Base-by-base conservation (phyloP, 2,113 vertebrate species). In the Electrona antarctica region DNA sequence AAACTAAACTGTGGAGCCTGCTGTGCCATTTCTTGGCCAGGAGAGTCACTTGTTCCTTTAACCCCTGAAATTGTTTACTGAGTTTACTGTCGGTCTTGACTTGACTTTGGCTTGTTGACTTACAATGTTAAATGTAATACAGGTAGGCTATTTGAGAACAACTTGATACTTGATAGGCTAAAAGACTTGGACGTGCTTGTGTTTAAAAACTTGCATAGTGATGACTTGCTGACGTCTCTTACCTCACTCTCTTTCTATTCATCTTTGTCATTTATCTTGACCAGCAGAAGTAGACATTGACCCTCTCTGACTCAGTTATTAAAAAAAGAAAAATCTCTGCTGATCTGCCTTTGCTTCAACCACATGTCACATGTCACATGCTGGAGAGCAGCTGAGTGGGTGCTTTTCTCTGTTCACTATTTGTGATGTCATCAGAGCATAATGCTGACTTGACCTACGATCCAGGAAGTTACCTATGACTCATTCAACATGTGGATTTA, bases 221-320 rank as follows among this genome's bases (percentile, higher is more conserved):
- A 21, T 21, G 21, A 41, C 33, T 41, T 41, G 33, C 33, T 4
- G 9, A 33, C n/a, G 52, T 41, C 54, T 52, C 47, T 51, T 54
- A n/a, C 69, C 56, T 33, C 29, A 14, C 52, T 47, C 47, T 50
- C 8, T 64, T 21, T 11, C 60, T n/a, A 10, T 52, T 55, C 54
- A 0, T 7, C 50, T 77, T 80, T 87, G 87, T 88, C 79, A 47
- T 68, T 73, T 79, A 57, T 85, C 90, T 91, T 89, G 85, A 63
- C 69, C 33, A 41, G 33, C 33, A 41, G 3, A 4, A 41, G 33
- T 41, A 41, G 33, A 41, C 33, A 41, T 41, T 41, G 33, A 41
- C 33, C 33, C 1, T 70, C 88, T 78, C 78, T 78, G 75, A 79
- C 60, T 21, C 41, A n/a, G 75, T 72, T 76, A 86, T 87, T 41